A percentile compares a stretch with the other conserved stretches of the same genome.
These are phyloP conservation scores for Halichoerus grypus DNA, from an alignment of 2,113 vertebrate genomes.

Conservation along the genomic window DNA sequence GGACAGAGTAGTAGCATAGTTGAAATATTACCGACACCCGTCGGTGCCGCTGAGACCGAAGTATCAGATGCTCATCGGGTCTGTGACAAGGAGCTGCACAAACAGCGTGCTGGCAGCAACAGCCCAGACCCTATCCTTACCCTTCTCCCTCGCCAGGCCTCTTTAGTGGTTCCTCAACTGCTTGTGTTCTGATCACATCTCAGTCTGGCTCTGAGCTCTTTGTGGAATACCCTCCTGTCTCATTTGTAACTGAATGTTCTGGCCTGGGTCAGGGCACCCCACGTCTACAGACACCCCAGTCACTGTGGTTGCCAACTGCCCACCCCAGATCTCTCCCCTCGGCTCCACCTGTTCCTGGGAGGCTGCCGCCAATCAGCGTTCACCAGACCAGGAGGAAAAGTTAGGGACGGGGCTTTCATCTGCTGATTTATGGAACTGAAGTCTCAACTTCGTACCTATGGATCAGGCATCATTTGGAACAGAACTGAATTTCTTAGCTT, in stretches of 20 bases:
- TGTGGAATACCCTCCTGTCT: not conserved
- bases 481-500: constrained; percentile 61
- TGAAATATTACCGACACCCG: not conserved
- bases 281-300: accelerated
- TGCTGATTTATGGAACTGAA: not conserved
- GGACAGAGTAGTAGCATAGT: not conserved
- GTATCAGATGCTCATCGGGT: too few species aligned
- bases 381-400: not conserved
- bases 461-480: constrained; percentile 23
- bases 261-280: too few species aligned
- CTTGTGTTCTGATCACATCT: not conserved
- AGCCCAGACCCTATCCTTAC: not conserved
- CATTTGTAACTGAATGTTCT: not conserved
- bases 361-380: not conserved
- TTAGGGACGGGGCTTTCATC: not conserved
- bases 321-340: accelerated
- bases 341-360: not conserved
- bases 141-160: not conserved
- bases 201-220: not conserved
- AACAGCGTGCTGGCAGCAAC: accelerated
- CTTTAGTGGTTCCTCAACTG: not conserved
- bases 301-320: not conserved
- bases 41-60: accelerated
- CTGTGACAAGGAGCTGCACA: accelerated
- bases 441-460: not conserved